These are phyloP conservation scores for Tryphoninae sp. DNA, from an alignment of 2,888 invertebrate genomes.

Conservation along the genomic window DNA sequence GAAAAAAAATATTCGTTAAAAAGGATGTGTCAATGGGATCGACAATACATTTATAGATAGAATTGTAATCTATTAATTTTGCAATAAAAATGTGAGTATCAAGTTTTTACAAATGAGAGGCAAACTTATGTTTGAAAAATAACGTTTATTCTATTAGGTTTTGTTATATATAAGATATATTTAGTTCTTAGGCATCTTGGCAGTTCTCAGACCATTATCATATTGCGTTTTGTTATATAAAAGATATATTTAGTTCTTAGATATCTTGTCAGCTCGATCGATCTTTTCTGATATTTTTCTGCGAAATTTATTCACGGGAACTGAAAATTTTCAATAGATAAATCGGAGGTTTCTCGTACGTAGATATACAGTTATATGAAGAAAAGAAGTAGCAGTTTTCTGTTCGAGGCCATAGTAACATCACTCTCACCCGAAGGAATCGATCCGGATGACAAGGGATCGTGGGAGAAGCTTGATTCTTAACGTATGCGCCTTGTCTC, in stretches of 20 bases:
- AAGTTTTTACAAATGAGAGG: no score
- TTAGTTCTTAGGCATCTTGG: no score
- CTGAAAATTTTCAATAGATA: background rate
- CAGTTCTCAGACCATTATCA: no score
- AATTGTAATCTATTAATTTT: no score
- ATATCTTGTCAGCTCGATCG: background rate
- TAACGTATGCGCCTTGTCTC: background rate
- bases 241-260: background rate
- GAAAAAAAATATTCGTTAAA: background rate
- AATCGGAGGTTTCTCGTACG: background rate
- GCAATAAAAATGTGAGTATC: no score
- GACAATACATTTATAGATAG: no score
- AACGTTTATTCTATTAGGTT: no score
- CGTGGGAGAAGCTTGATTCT: background rate
- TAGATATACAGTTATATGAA: background rate
- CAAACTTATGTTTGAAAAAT: no score
- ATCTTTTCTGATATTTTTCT: background rate
- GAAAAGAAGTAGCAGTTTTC: background rate
- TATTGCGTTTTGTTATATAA: no score
- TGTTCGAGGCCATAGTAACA: background rate
- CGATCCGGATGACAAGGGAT: constrained; percentile 14
- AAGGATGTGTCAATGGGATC: background rate
- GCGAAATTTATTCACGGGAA: background rate
- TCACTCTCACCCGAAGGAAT: background rate
- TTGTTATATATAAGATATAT: no score